Base-by-base conservation (phyloP, 2,113 vertebrate species). In the Oxygymnocypris stewartii region DNA sequence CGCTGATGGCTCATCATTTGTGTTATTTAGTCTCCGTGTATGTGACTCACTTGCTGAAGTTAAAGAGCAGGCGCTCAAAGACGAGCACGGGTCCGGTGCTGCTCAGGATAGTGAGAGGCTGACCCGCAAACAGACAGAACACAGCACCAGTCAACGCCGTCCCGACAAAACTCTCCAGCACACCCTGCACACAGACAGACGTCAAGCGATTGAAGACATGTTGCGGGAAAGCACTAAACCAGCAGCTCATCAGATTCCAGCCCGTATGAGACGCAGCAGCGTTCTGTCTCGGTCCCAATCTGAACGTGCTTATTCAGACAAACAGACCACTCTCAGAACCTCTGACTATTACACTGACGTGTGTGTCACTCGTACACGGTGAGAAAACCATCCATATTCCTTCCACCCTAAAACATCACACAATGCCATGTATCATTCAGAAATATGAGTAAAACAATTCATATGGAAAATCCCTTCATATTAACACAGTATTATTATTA, bases 131-230 rank as follows among this genome's bases (percentile, higher is more conserved):
- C 92, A 99, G 94, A 92, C 98, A 99, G 90, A 99, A 99, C 51
- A 99, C 77, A 0, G 95, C 92, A 5, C 98, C 98, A 0, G 96
- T 92, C 89, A 99, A 93, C 0, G 98, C 98, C 0, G 98, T 99
- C 31, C 98, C 98, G 91, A 99, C 92, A 89, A 99, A 99, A 87
- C 98, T 99, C 92, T 99, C 98, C 96, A 99, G 69, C 91, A 99
- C 98, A 0, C 98, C 98, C 98, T 99, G 67, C 79, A 47, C 40
- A 83, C 13, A 6, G 14, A 42, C 20, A 12, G 13, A 42, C 4
- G 31, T 69, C 80, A 31, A 76, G 25, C 7, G 42, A 13, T 40
- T 61, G 35, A 37, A 61, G 18, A 1, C 77, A 59, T 13, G 76
- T 54, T 18, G n/a, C 28, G 47, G 4, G 18, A 79, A 40, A 20